phyloP scores from a whole-genome alignment of 2,113 vertebrate genomes.

The Romanogobio albipinnatus region DNA sequence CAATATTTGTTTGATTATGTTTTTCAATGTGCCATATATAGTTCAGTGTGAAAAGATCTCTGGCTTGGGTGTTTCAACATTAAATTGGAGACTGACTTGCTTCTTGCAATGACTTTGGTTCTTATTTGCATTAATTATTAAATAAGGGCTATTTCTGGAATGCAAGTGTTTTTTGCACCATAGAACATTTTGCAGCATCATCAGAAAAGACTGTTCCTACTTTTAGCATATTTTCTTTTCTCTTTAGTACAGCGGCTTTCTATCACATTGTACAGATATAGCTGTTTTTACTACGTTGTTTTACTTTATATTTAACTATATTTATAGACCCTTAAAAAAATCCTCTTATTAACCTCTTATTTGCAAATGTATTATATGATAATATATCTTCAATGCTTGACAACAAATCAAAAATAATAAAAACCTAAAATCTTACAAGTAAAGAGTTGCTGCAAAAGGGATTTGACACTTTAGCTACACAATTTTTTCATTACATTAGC shows the following conservation, averaged over 20 bases:
- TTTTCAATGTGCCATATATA: not conserved
- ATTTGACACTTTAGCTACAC: too few species aligned
- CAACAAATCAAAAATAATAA: too few species aligned
- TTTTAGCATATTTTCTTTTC: not conserved
- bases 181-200: not conserved
- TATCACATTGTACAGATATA: not conserved
- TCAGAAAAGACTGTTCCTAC: not conserved
- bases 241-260: not conserved
- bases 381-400: too few species aligned
- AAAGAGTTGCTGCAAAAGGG: too few species aligned
- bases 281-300: not conserved
- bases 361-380: too few species aligned
- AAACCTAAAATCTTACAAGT: too few species aligned
- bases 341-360: too few species aligned
- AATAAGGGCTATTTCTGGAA: slow-evolving; percentile 3
- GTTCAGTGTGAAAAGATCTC: not conserved
- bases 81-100: not conserved
- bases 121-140: slow-evolving; percentile 27
- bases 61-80: not conserved
- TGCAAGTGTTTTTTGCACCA: not conserved
- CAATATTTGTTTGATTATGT: not conserved
- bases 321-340: not conserved
- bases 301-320: not conserved
- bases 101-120: not conserved
- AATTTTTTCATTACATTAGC: too few species aligned